Evolutionary conservation across 2,113 vertebrate species (phyloP), one percentile per base, ranked within the genome.

Genomic region (Ctenomys sociabilis): DNA sequence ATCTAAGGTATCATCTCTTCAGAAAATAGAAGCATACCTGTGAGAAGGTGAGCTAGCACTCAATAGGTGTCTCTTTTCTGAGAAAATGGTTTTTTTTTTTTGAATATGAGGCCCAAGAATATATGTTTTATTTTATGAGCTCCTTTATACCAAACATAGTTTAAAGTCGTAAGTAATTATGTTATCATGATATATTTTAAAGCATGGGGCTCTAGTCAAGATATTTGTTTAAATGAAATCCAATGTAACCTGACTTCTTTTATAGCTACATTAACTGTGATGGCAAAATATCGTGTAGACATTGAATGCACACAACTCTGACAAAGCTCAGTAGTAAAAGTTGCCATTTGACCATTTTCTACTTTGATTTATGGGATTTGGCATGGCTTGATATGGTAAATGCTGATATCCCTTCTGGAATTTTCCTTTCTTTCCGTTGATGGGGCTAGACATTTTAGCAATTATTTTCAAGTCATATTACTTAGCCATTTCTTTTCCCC

Each of bases 361-460:
- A 54, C 72, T 97, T 92, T 95, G 64, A 87, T 90, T 96, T 85
- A 61, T 82, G 52, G 70, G 61, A 49, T 94, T 94, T 85, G 84
- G 32, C 45, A 22, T 84, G 21, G n/a, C 70, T 85, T 94, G 63
- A 12, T 63, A 52, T 73, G 35, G 35, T 57, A 85, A 83, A 86
- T 59, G 10, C 43, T 85, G 45, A 87, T 81, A 30, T 35, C 28
- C 72, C 32, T 61, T 24, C 40, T 90, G 32, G 64, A 90, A 85
- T 87, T 87, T 64, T 32, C 35, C 59, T 94, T 96, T 75, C 68
- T 85, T 90, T 84, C 68, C 61, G 24, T 63, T 49, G 54, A 90
- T 82, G 35, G 11, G 0, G n/a, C 63, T 72, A 72, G 70, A 64
- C 19, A 81, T 93, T 94, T 96, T 72, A 96, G 88, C 54, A 84